phyloP scores from a whole-genome alignment of 2,113 vertebrate genomes.

The Epinephelus cyanopodus region DNA sequence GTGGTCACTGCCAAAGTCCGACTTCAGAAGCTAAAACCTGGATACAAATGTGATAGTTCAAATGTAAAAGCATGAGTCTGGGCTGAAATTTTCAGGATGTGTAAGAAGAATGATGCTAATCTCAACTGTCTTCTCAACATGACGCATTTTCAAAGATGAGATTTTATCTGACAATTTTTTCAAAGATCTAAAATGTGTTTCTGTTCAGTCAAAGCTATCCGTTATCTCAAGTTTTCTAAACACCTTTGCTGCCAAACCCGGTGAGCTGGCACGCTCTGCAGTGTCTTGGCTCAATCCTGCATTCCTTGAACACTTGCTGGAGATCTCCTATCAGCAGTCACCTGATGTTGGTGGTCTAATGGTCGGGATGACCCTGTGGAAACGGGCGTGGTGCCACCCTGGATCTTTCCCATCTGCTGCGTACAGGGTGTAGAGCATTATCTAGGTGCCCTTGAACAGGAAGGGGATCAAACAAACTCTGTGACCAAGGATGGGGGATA shows the following conservation, averaged over 20 bases:
- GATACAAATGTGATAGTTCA: neutral
- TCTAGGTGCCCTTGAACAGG: conserved; percentile 76
- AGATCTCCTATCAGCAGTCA: conserved; percentile 73
- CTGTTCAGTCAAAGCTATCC: conserved; percentile 9
- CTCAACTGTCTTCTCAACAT: neutral
- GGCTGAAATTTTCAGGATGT: conserved; percentile 3
- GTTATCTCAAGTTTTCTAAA: conserved; percentile 21
- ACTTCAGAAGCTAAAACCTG: conserved; percentile 24
- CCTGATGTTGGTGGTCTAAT: conserved; percentile 80
- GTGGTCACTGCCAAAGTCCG: conserved; percentile 16
- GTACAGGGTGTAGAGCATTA: conserved; percentile 54
- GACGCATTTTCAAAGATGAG: neutral
- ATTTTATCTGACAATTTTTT: neutral
- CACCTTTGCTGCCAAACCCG: conserved; percentile 38
- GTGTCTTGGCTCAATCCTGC: conserved; percentile 56
- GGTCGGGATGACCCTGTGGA: conserved; percentile 80
- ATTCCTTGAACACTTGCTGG: conserved; percentile 55
- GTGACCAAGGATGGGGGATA: conserved; percentile 19
- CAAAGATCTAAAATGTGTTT: neutral
- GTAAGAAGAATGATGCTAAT: neutral
- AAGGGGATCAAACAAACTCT: conserved; percentile 56
- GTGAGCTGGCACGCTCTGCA: conserved; percentile 28
- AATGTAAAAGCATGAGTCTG: conserved; percentile 2
- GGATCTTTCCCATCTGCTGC: conserved; percentile 80
- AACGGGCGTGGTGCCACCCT: conserved; percentile 74